phyloP scores from a whole-genome alignment of 2,113 vertebrate genomes.

The Neopipo cinnamomea region DNA sequence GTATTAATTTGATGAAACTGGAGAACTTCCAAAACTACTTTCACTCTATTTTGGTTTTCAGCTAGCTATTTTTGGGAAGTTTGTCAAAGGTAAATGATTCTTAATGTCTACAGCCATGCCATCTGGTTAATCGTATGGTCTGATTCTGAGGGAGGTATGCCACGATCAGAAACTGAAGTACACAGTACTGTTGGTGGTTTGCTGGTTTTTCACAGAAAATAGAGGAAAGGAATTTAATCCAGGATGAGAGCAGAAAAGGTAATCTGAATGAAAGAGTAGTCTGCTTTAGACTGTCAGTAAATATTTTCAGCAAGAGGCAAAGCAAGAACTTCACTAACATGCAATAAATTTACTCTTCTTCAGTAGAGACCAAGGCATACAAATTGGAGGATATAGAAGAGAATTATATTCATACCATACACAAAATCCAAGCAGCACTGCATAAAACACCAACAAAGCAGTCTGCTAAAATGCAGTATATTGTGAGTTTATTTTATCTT shows the following conservation, averaged over 20 bases:
- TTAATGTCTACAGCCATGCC: neutral
- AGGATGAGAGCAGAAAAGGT: neutral
- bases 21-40: constrained; percentile 15
- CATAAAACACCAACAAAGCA: neutral
- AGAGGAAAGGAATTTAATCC: constrained; percentile 16
- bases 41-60: neutral
- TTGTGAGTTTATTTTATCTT: constrained; percentile 5
- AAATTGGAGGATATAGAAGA: neutral
- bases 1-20: constrained; percentile 26
- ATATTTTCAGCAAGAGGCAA: neutral
- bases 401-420: neutral
- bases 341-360: neutral
- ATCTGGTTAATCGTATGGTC: rapidly evolving
- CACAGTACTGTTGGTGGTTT: neutral
- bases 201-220: neutral
- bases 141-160: neutral
- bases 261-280: neutral
- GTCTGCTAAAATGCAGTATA: neutral
- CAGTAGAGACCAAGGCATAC: neutral
- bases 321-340: neutral
- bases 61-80: neutral
- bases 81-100: neutral
- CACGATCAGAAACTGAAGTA: neutral
- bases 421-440: neutral
- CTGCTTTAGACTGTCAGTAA: neutral